Percentiles rank a stretch among this genome's conserved stretches.
Conservation (phyloP, 2,888 invertebrate species). For the Chloroclysta siterata region DNA sequence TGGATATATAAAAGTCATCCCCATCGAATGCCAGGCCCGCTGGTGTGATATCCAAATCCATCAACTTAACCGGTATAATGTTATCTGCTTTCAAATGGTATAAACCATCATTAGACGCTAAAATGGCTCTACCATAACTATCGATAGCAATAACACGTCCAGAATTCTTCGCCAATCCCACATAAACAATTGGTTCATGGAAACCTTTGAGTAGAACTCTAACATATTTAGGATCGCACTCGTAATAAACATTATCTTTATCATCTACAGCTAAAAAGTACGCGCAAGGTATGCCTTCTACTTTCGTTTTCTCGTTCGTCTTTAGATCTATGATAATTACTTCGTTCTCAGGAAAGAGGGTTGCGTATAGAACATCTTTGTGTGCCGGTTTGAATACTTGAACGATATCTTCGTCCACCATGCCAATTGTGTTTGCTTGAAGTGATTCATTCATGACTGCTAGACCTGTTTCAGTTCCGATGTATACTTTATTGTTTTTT, state of each 20-base stretch:
- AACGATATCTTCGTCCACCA: slow-evolving; percentile 76
- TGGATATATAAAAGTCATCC: slow-evolving; percentile 63
- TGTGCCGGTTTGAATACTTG: slow-evolving; percentile 67
- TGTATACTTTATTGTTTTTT: slow-evolving; percentile 63
- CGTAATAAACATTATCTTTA: slow-evolving; percentile 70
- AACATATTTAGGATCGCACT: slow-evolving; percentile 78
- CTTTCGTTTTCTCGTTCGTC: slow-evolving; percentile 64
- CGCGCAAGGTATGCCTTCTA: slow-evolving; percentile 71
- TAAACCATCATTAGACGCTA: slow-evolving; percentile 74
- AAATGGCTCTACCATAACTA: slow-evolving; percentile 54
- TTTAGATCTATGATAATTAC: slow-evolving; percentile 63
- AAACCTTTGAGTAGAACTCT: slow-evolving; percentile 74
- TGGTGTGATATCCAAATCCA: slow-evolving; percentile 72
- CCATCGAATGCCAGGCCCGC: slow-evolving; percentile 66
- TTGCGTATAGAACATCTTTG: slow-evolving; percentile 65
- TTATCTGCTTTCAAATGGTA: slow-evolving; percentile 67
- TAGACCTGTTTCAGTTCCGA: slow-evolving; percentile 72
- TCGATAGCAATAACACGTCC: slow-evolving; percentile 70
- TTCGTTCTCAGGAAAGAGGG: slow-evolving; percentile 72
- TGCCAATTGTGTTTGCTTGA: slow-evolving; percentile 61
- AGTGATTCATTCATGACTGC: slow-evolving; percentile 62
- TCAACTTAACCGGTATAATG: slow-evolving; percentile 72
- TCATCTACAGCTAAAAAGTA: slow-evolving; percentile 72
- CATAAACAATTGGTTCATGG: slow-evolving; percentile 74
- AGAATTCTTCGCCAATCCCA: slow-evolving; percentile 70